Conservation (phyloP, 2,888 invertebrate genomes). For the Callosobruchus maculatus region DNA sequence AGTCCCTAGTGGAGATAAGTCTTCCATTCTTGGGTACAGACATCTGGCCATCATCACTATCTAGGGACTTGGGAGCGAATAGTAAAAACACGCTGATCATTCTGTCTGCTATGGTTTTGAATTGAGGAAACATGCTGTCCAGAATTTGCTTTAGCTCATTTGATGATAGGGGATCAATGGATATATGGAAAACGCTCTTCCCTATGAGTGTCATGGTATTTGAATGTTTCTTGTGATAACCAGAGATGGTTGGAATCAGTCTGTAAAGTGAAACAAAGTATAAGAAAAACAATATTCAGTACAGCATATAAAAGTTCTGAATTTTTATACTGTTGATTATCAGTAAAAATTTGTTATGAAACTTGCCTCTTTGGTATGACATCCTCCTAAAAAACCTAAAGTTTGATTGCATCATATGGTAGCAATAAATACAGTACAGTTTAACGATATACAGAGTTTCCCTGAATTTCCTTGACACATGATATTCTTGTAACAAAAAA, state of each 20-base stretch:
- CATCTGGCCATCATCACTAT: conserved; percentile 31
- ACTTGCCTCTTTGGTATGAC: too few species aligned
- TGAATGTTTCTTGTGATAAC: conserved; percentile 60
- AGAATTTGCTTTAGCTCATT: conserved; percentile 73
- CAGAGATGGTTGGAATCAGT: conserved; percentile 57
- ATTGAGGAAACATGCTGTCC: conserved; percentile 62
- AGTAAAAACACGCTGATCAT: conserved; percentile 82
- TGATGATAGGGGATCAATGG: conserved; percentile 73
- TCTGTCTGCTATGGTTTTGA: conserved; percentile 69
- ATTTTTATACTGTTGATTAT: too few species aligned
- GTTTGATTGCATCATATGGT: too few species aligned
- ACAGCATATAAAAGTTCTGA: too few species aligned
- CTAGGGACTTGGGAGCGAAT: conserved; percentile 59
- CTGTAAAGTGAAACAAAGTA: too few species aligned
- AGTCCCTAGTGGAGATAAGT: conserved; percentile 78
- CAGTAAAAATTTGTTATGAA: too few species aligned
- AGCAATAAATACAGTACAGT: too few species aligned
- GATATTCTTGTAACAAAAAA: too few species aligned
- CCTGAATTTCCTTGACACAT: too few species aligned
- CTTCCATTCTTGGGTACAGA: conserved; percentile 53
- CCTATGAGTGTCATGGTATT: conserved; percentile 68
- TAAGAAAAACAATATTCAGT: too few species aligned
- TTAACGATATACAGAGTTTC: too few species aligned
- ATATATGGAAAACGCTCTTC: conserved; percentile 78
- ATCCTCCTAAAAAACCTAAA: too few species aligned